Base-by-base conservation (phyloP, 2,113 vertebrate species). In the Corapipo altera region DNA sequence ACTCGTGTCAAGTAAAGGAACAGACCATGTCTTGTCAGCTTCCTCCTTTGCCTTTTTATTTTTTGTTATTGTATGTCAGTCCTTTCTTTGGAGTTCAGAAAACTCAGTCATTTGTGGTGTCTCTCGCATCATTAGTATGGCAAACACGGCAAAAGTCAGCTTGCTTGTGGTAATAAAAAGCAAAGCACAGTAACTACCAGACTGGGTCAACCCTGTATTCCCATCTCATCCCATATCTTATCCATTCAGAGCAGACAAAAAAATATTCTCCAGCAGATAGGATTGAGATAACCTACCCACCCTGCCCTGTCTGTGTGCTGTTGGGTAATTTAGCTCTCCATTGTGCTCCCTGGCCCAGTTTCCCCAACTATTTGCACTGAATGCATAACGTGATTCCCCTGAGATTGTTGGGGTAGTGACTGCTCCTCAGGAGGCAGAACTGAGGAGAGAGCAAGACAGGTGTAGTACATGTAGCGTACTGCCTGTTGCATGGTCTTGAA, bases 1-100 rank as follows among this genome's bases (percentile, higher is more conserved):
- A 73, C 46, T 96, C 7, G 0, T 92, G 80, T 92, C 92, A 92
- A 84, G 73, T 81, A 81, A 92, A 95, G 70, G 92, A 96, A 91
- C 61, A 93, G 76, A 91, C 80, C 70, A 15, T 81, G 33, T 86
- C 91, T 93, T 89, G 76, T 87, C 85, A 82, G 77, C 74, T 91
- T 88, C 59, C 65, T 94, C 75, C 84, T 87, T 87, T 75, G 37
- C 72, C 62, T 72, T 93, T 86, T 79, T 70, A 30, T 41, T 83
- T 94, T 92, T 95, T 89, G 43, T 77, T 93, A 33, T 12, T 87
- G 6, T 71, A 4, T 52, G 43, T 67, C 83, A 93, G 8, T 55
- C 65, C 35, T 89, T 48, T 41, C 93, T 76, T 91, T 82, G 77
- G 54, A 87, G 35, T 91, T 95, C 15, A 30, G 71, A 89, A 85